A percentile compares a stretch with the other conserved stretches of the same genome.
phyloP scores from a whole-genome alignment of 2,888 invertebrate genomes.

The Gonocerus acuteangulatus region DNA sequence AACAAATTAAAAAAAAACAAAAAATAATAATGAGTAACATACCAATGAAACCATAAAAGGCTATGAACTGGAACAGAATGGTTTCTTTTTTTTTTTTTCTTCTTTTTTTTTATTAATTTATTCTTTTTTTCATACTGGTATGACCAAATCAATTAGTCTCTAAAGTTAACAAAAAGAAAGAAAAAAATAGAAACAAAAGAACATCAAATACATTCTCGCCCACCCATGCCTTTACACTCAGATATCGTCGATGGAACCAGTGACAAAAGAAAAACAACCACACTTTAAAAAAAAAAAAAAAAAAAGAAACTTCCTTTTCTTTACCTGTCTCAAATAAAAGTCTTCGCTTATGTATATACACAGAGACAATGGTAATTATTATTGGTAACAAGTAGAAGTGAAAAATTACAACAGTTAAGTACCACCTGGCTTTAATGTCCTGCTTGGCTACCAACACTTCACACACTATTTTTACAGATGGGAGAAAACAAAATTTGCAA shows the following conservation, averaged over 20 bases:
- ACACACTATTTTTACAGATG: slow-evolving; percentile 18
- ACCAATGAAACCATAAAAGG: slow-evolving; percentile 34
- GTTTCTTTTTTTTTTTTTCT: slow-evolving; percentile 19
- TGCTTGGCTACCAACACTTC: slow-evolving; percentile 6
- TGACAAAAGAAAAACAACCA: slow-evolving; percentile 26
- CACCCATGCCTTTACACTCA: slow-evolving; percentile 36
- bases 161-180: slow-evolving; percentile 30
- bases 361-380: slow-evolving; percentile 32
- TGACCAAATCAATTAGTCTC: slow-evolving; percentile 29
- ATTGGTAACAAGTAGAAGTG: slow-evolving; percentile 34
- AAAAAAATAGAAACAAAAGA: slow-evolving; percentile 15
- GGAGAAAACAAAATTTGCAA: slow-evolving; percentile 19
- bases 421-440: slow-evolving; percentile 24
- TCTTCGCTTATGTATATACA: slow-evolving; percentile 28
- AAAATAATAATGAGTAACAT: not conserved
- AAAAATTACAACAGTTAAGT: slow-evolving; percentile 34
- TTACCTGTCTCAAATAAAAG: slow-evolving; percentile 25
- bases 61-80: slow-evolving; percentile 33
- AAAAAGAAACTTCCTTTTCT: slow-evolving; percentile 24
- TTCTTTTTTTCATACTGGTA: slow-evolving; percentile 13
- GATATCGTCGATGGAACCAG: slow-evolving; percentile 20
- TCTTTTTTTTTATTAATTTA: not conserved
- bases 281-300: slow-evolving; percentile 26
- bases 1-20: slow-evolving; percentile 9
- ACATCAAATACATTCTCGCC: slow-evolving; percentile 29